Base-by-base conservation (phyloP, 1,140 invertebrate species). In the Anthonomus grandis region DNA sequence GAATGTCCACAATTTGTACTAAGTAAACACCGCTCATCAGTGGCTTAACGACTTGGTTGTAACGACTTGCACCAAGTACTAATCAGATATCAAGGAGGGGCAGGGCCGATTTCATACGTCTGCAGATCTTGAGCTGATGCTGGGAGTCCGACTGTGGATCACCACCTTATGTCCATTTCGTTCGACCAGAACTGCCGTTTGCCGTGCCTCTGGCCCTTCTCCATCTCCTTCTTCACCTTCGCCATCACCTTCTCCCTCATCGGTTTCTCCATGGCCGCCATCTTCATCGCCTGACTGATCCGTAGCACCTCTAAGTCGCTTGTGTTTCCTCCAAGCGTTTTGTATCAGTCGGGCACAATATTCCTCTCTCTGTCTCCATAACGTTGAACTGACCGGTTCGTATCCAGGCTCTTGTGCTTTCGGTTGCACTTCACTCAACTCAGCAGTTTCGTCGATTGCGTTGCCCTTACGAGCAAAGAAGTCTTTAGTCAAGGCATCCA, bases 381-480 rank as follows among this genome's bases (percentile, higher is more conserved):
- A 77, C 12, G 93, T 97, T 13, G 91, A 93, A 58, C 90, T 94
- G 36, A 97, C 90, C 12, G 90, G 90, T 71, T 94, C 90, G 75
- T 97, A 97, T 56, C 91, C 90, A 19, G 84, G 82, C 67, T 91
- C 86, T 66, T 90, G 91, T 12, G 89, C 87, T 60, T 87, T 75
- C 2, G 81, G 77, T 52, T 82, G 76, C 39, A 90, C 90, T 70
- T 92, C 89, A 49, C 80, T 84, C 57, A 93, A 73, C 70, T 94
- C 90, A 10, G 83, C 88, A 27, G 93, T 84, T 71, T 94, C 91
- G 68, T 91, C 91, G 62, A 94, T 91, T 1, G 90, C 89, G 77
- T 93, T 93, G 64, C 82, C 92, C 74, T 97, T 98, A 47, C 94
- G 81, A 46, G 91, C 94, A 74, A 98, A 95, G 81, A 97, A 98